Percentiles rank a stretch among this genome's conserved stretches.
These are phyloP conservation scores for Oryzias dopingdopingensis DNA, from an alignment of 2,797 vertebrate genomes.

Conservation along the genomic window DNA sequence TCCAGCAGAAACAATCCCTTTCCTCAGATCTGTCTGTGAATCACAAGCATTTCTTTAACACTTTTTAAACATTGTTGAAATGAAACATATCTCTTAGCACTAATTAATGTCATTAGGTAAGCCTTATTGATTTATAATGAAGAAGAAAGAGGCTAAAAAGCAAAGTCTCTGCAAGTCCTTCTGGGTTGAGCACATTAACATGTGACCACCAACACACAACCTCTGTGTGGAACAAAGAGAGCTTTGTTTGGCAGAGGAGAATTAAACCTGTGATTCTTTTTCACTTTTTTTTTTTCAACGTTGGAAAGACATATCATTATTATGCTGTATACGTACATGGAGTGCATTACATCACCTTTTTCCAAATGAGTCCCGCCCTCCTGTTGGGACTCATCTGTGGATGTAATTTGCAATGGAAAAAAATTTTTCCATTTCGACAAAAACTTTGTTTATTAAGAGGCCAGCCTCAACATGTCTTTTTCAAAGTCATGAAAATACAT, in stretches of 20 bases:
- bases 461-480: background rate
- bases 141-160: background rate
- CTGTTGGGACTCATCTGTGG: background rate
- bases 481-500: background rate
- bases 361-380: background rate
- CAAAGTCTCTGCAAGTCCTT: background rate
- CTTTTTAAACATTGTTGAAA: background rate
- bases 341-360: constrained; percentile 1
- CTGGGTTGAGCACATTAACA: background rate
- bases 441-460: background rate
- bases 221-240: background rate
- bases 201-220: background rate
- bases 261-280: background rate
- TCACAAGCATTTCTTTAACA: background rate
- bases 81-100: background rate
- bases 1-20: background rate
- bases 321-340: background rate
- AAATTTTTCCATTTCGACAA: background rate
- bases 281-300: background rate
- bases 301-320: background rate
- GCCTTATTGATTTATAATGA: background rate
- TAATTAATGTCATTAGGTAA: background rate
- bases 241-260: no score
- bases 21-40: background rate
- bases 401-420: constrained; percentile 1